A percentile compares a stretch with the other conserved stretches of the same genome.
Evolutionary conservation across 2,888 invertebrate species (phyloP).

Genomic region (Sarcophaga caerulescens): DNA sequence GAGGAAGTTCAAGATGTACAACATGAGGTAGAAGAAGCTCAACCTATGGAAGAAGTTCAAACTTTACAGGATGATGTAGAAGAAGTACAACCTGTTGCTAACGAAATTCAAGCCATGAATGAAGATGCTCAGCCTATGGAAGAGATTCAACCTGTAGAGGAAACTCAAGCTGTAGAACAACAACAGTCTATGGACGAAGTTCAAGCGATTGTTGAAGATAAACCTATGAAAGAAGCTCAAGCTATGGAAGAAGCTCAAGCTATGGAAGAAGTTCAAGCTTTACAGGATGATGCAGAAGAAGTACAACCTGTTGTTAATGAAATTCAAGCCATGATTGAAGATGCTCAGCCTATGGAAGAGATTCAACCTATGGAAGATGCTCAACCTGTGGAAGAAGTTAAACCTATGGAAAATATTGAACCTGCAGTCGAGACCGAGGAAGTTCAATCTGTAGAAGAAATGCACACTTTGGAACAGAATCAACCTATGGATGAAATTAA

Average conservation of each 20-base stretch:
- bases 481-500: neutral
- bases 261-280: slow-evolving; percentile 1
- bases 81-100: neutral
- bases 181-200: neutral
- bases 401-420: neutral
- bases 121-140: neutral
- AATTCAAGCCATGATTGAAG: neutral
- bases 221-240: neutral
- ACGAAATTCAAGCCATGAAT: too few species aligned
- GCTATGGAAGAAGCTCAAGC: neutral
- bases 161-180: slow-evolving; percentile 20
- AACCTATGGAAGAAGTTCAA: neutral
- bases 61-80: neutral
- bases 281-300: slow-evolving; percentile 3
- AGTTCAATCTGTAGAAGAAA: neutral
- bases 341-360: neutral
- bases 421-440: neutral
- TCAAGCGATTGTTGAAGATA: neutral
- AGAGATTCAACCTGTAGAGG: neutral
- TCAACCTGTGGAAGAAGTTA: neutral
- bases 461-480: neutral
- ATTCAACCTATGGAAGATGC: neutral
- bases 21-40: neutral
- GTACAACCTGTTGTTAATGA: neutral
- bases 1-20: neutral